Base-by-base conservation (phyloP, 2,113 vertebrate species). In the Malurus melanocephalus region DNA sequence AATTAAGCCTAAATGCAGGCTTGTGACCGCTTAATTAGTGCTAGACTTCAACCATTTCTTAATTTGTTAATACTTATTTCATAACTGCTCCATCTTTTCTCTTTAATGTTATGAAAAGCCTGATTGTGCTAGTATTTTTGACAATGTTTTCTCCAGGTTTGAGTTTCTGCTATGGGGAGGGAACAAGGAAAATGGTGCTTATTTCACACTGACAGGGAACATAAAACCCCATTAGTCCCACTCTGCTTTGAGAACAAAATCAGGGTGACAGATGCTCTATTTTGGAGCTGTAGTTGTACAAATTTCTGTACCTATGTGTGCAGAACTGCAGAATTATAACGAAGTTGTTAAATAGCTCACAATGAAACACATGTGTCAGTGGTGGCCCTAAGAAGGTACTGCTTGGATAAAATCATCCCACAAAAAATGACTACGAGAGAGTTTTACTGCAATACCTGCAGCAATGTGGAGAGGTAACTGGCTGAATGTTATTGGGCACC, bases 11-110 rank as follows among this genome's bases (percentile, higher is more conserved):
- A 91, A 89, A 89, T 73, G 75, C 59, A 87, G 46, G 28, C n/a
- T 91, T 91, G 65, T 82, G 85, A 89, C 75, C 82, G 59, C 81
- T 88, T 89, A 89, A 92, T 95, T 93, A 94, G 80, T 62, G 64
- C 33, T 87, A 76, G 60, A 73, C 60, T 69, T 91, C 6, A 76
- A 89, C 59, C 24, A 80, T 91, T 93, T 91, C 64, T 93, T 91
- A 65, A 89, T 94, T 89, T 80, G 10, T 68, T 91, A 85, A 80
- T 89, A 57, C 46, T 89, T 75, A 74, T 67, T 90, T 93, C 52
- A 22, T 66, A 80, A 94, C n/a, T 75, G 38, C 52, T 88, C n/a
- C 59, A 27, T 87, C 45, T 90, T 92, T 86, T 55, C 60, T 80
- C 43, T 81, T 79, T 76, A 74, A 48, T 45, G 32, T 71, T 79